Base-by-base conservation (phyloP, 2,888 invertebrate genomes). In the Stegana nigrithorax region DNA sequence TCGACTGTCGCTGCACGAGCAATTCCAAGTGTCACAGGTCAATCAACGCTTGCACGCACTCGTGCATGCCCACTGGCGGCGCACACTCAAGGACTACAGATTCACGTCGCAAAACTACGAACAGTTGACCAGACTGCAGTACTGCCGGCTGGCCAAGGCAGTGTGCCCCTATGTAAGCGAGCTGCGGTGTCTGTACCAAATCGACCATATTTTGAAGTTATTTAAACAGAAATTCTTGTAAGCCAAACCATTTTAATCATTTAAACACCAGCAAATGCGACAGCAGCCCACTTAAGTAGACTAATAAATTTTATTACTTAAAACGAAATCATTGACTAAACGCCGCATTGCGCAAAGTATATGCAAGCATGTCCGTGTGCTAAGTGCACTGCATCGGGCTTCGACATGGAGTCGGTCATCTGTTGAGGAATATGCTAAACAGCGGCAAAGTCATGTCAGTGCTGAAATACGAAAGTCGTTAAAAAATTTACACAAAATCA, bases 401-500 rank as follows among this genome's bases (percentile, higher is more conserved):
- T n/a, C n/a, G n/a, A n/a, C n/a, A n/a, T n/a, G n/a, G n/a, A n/a
- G n/a, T n/a, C n/a, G n/a, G n/a, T n/a, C n/a, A n/a, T n/a, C n/a
- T n/a, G n/a, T n/a, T n/a, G n/a, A n/a, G n/a, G n/a, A 8, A 32
- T 12, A 32, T 32, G 32, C 32, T n/a, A 36, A 36, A 36, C 10
- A n/a, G 39, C 39, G 14, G 23, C 25, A 47, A 50, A 50, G 12
- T 5, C 12, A 14, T 14, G 14, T 39, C 2, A 39, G 4, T 47
- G 5, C 25, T 4, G 26, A 47, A 47, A 25, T 5, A 14, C n/a
- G 39, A 39, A 47, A 39, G n/a, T 39, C 14, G 14, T 17, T 39
- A n/a, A 12, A 55, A 32, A 51, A 7, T 55, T 55, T 21, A 36
- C 36, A 55, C 0, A n/a, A 55, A 55, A 36, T 55, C 32, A 32